phyloP scores from a whole-genome alignment of 2,888 invertebrate genomes.

The Drosophila siamana region DNA sequence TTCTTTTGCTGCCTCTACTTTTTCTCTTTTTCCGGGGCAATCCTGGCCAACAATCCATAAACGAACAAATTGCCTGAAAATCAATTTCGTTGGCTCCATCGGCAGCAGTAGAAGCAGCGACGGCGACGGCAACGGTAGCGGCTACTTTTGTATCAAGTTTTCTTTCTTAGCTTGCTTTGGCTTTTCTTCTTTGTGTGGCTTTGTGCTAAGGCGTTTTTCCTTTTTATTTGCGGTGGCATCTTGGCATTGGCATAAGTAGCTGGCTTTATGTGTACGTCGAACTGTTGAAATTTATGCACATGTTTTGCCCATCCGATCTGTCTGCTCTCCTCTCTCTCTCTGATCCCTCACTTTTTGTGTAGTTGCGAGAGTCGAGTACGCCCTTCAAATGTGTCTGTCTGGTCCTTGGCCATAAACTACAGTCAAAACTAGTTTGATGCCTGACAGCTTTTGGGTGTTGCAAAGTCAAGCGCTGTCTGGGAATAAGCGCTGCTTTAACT shows the following conservation, averaged over 20 bases:
- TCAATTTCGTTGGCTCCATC: slow-evolving; percentile 72
- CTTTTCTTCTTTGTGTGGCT: slow-evolving; percentile 62
- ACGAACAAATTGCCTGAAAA: slow-evolving; percentile 82
- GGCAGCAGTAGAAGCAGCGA: no score
- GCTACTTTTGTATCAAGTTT: slow-evolving; percentile 67
- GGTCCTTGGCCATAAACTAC: slow-evolving; percentile 61
- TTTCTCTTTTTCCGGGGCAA: slow-evolving; percentile 1
- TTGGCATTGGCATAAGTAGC: slow-evolving; percentile 70
- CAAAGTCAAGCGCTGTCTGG: slow-evolving; percentile 49
- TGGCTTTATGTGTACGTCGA: slow-evolving; percentile 60
- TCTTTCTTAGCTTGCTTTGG: slow-evolving; percentile 27
- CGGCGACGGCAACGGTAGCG: no score
- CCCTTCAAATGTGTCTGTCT: slow-evolving; percentile 56
- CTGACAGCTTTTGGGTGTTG: slow-evolving; percentile 40
- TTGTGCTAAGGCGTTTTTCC: slow-evolving; percentile 61
- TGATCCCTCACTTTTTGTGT: neutral
- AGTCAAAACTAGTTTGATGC: slow-evolving; percentile 56
- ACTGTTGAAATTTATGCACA: slow-evolving; percentile 74
- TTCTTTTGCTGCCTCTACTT: slow-evolving; percentile 7
- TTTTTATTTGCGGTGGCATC: slow-evolving; percentile 32
- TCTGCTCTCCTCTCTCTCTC: slow-evolving; percentile 4
- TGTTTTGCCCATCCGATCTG: slow-evolving; percentile 53
- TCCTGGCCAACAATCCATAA: slow-evolving; percentile 73
- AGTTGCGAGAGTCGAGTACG: slow-evolving; percentile 28
- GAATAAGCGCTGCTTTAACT: slow-evolving; percentile 26